Evolutionary conservation across 2,888 invertebrate genomes (phyloP).

Genomic region (Agrochola litura): DNA sequence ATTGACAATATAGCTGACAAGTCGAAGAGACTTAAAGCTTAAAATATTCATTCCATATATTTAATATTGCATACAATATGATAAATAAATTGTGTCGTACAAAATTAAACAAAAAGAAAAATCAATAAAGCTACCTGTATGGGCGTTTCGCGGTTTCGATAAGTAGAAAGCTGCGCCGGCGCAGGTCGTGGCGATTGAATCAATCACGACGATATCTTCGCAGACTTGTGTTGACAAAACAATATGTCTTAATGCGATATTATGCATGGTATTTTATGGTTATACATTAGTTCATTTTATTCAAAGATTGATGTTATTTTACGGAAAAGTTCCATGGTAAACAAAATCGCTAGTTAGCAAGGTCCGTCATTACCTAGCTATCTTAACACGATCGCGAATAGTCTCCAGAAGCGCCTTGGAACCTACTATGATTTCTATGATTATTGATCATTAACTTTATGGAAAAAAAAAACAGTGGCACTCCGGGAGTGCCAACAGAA

Average conservation of each 20-base stretch:
- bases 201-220: conserved; percentile 50
- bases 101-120: conserved; percentile 48
- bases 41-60: background rate
- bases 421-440: background rate
- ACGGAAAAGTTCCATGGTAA: background rate
- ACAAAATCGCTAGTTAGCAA: background rate
- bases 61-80: background rate
- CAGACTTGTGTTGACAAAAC: conserved; percentile 47
- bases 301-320: conserved; percentile 7
- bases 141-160: conserved; percentile 48
- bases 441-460: background rate
- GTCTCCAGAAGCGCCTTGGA: background rate
- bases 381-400: background rate
- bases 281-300: background rate
- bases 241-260: conserved; percentile 39
- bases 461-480: no score
- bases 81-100: conserved; percentile 12
- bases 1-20: background rate
- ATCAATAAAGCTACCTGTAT: conserved; percentile 56
- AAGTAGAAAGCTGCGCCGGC: conserved; percentile 59
- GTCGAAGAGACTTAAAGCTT: background rate
- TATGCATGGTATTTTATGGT: conserved; percentile 3
- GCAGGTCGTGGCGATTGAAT: conserved; percentile 54
- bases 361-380: background rate
- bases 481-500: no score